phyloP scores from a whole-genome alignment of 2,888 invertebrate genomes.

The Drosophila subsilvestris region DNA sequence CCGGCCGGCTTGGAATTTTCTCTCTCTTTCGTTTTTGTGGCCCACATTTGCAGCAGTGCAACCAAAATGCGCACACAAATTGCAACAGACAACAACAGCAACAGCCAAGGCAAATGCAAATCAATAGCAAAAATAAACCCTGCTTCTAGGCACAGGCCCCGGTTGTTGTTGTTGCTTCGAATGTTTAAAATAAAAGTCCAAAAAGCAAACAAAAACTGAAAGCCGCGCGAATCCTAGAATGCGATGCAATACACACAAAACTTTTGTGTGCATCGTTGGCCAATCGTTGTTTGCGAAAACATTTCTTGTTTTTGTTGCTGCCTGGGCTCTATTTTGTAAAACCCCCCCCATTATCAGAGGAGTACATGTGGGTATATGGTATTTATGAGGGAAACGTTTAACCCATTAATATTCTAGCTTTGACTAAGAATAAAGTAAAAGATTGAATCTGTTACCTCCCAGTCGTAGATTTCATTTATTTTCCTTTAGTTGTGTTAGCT shows the following conservation, averaged over 20 bases:
- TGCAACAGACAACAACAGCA: conserved; percentile 4
- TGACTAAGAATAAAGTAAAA: neutral
- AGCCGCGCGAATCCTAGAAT: neutral
- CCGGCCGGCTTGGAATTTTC: conserved; percentile 23
- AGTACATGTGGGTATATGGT: neutral
- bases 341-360: neutral
- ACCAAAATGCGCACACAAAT: conserved; percentile 3
- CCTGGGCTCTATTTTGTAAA: neutral
- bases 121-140: conserved; percentile 44
- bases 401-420: neutral
- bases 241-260: neutral
- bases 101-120: conserved; percentile 40
- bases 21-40: conserved; percentile 25
- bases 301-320: conserved; percentile 20
- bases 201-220: neutral
- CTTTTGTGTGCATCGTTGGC: neutral
- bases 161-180: conserved; percentile 9
- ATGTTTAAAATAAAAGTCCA: conserved; percentile 22
- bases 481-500: too few relatives aligned
- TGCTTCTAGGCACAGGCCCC: conserved; percentile 20
- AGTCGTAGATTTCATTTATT: too few relatives aligned
- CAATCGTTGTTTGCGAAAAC: conserved; percentile 40
- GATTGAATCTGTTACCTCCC: too few relatives aligned
- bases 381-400: neutral
- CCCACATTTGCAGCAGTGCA: conserved; percentile 35